Evolutionary conservation across 2,113 vertebrate species (phyloP).

Genomic region (human (Homo sapiens)): GRCh38 chr1:47050001-47050500

Average conservation of each 20-base stretch:
- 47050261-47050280: background rate
- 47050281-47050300: background rate
- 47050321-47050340: background rate
- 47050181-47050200: background rate
- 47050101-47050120: constrained; percentile 62
- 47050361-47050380: background rate
- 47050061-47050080: constrained; percentile 84
- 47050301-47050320: background rate
- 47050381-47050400: background rate
- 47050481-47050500: background rate
- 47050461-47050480: background rate
- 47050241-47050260: background rate
- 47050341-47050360: background rate
- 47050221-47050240: background rate
- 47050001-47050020: constrained; percentile 96
- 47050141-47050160: constrained; percentile 85
- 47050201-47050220: constrained; percentile 21
- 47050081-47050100: constrained; percentile 64
- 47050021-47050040: constrained; percentile 93
- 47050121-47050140: constrained; percentile 89
- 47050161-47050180: background rate
- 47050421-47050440: background rate
- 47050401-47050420: background rate
- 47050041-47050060: constrained; percentile 86
- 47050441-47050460: constrained; percentile 18